Evolutionary conservation across 2,113 vertebrate genomes (phyloP).

Genomic region (Mormyrus iriodes): DNA sequence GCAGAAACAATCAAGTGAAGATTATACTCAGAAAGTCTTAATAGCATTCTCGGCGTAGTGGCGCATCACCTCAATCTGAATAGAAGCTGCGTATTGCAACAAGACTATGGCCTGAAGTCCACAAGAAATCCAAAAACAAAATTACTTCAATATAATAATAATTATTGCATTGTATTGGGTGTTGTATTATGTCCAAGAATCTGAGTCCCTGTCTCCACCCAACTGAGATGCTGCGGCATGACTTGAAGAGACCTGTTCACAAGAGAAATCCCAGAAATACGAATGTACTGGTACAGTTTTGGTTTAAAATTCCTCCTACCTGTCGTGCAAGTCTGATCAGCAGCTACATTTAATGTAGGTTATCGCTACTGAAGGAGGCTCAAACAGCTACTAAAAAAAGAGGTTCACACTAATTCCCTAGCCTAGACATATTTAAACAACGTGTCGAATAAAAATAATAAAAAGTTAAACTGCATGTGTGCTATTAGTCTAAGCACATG

Average conservation of each 20-base stretch:
- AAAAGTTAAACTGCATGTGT: background rate
- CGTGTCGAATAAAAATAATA: background rate
- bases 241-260: background rate
- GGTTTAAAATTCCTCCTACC: background rate
- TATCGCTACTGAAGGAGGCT: background rate
- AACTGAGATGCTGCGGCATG: background rate
- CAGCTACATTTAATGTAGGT: background rate
- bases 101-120: too few species aligned
- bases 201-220: background rate
- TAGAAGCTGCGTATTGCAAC: too few species aligned
- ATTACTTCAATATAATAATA: too few species aligned
- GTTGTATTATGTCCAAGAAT: background rate
- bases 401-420: background rate
- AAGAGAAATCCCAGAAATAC: background rate
- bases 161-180: too few species aligned
- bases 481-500: background rate
- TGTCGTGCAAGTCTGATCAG: background rate
- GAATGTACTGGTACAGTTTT: background rate
- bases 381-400: background rate
- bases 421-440: background rate
- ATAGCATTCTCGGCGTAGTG: too few species aligned
- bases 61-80: too few species aligned
- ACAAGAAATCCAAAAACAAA: too few species aligned
- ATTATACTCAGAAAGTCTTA: background rate
- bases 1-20: background rate